phyloP scores from a whole-genome alignment of 2,797 vertebrate genomes.

The Helicolenus hilgendorfi region DNA sequence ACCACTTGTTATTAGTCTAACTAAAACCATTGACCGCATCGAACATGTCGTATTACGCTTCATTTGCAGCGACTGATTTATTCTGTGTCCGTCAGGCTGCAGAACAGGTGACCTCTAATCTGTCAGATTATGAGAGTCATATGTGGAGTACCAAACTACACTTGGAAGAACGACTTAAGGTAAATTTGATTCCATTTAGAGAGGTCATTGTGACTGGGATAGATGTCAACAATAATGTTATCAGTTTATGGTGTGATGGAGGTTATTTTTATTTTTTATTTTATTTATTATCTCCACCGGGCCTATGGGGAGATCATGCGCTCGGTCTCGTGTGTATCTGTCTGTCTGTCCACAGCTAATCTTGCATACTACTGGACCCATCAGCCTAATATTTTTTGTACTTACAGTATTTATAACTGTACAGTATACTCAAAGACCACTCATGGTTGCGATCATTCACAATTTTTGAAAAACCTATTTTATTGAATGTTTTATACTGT shows the following conservation, averaged over 20 bases:
- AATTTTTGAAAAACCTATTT: not conserved
- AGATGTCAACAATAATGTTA: not conserved
- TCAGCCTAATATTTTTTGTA: not conserved
- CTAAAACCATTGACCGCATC: not conserved
- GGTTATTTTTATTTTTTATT: not conserved
- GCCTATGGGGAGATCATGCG: not conserved
- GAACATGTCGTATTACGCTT: not conserved
- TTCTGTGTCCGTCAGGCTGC: conserved; percentile 91
- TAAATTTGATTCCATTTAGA: conserved; percentile 65
- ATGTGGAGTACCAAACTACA: conserved; percentile 92
- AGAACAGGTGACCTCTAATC: conserved; percentile 92
- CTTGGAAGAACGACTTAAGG: conserved; percentile 93
- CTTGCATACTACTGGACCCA: not conserved
- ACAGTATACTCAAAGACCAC: not conserved
- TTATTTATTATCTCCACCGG: not conserved
- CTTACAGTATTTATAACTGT: not conserved
- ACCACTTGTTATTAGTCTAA: not conserved
- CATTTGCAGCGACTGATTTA: not conserved
- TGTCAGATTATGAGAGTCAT: conserved; percentile 90
- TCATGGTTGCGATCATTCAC: not conserved
- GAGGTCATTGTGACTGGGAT: not conserved
- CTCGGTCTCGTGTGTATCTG: not conserved
- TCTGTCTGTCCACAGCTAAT: not conserved
- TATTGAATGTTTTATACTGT: not conserved
- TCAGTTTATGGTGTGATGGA: not conserved